Percentiles rank a stretch among this genome's conserved stretches.
These are phyloP conservation scores for Trididemnum miniatum DNA, from an alignment of 23 tunicate species.

Conservation along the genomic window DNA sequence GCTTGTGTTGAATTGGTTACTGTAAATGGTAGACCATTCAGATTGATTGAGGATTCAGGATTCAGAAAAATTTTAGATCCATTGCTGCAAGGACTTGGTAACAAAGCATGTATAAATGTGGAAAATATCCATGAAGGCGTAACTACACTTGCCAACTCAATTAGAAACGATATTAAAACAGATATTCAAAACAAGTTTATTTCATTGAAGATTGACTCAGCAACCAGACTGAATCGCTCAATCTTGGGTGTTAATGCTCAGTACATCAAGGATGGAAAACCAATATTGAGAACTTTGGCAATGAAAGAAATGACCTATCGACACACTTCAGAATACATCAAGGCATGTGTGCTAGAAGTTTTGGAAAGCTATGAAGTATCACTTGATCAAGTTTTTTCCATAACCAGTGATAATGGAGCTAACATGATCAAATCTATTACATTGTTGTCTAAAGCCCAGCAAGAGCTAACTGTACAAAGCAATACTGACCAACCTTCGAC, in stretches of 20 bases:
- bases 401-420: background rate
- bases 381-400: background rate
- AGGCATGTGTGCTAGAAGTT: background rate
- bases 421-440: background rate
- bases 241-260: slow-evolving; percentile 34
- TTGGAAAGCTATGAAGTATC: slow-evolving; percentile 1
- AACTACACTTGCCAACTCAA: background rate
- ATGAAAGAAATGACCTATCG: slow-evolving; percentile 40
- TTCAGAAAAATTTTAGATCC: slow-evolving; percentile 42
- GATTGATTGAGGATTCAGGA: slow-evolving; percentile 37
- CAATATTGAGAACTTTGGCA: slow-evolving; percentile 30
- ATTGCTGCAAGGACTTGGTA: background rate
- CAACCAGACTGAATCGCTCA: slow-evolving; percentile 25
- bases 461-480: background rate
- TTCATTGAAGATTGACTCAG: slow-evolving; percentile 27
- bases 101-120: slow-evolving; percentile 8
- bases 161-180: background rate
- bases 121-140: slow-evolving; percentile 10
- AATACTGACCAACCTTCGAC: background rate
- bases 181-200: slow-evolving; percentile 14
- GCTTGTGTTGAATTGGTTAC: slow-evolving; percentile 46
- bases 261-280: slow-evolving; percentile 22
- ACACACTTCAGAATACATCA: slow-evolving; percentile 20
- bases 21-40: slow-evolving; percentile 49
- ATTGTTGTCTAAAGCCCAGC: background rate